phyloP scores from a whole-genome alignment of 2,888 invertebrate species.

The Drosophila recens region DNA sequence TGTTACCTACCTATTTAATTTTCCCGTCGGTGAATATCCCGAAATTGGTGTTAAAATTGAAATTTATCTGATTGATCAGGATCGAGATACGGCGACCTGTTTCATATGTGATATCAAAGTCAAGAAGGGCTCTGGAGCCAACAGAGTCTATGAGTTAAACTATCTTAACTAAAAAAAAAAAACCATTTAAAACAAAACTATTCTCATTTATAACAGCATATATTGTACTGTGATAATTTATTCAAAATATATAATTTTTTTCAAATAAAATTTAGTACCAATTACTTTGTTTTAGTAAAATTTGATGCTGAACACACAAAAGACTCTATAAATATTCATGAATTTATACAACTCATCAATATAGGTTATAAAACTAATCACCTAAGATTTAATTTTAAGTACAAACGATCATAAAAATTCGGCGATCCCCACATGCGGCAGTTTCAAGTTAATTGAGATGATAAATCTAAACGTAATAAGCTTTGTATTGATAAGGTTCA shows the following conservation, averaged over 20 bases:
- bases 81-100: conserved; percentile 70
- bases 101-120: conserved; percentile 83
- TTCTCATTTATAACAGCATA: conserved; percentile 17
- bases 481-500: conserved; percentile 33
- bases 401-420: conserved; percentile 38
- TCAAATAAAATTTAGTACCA: neutral
- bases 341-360: conserved; percentile 19
- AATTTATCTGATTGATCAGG: conserved; percentile 80
- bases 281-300: neutral
- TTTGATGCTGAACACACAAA: neutral
- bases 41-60: conserved; percentile 82
- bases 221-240: conserved; percentile 64
- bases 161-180: conserved; percentile 44
- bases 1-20: conserved; percentile 81
- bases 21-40: conserved; percentile 83
- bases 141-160: conserved; percentile 53
- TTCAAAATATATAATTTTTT: conserved; percentile 11
- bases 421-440: conserved; percentile 24
- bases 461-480: conserved; percentile 48
- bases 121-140: conserved; percentile 59
- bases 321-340: conserved; percentile 6
- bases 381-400: conserved; percentile 49
- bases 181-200: neutral
- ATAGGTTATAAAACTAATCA: conserved; percentile 36
- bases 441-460: conserved; percentile 30